Evolutionary conservation across 2,113 vertebrate genomes (phyloP).

Genomic region (Macquaria ambigua): DNA sequence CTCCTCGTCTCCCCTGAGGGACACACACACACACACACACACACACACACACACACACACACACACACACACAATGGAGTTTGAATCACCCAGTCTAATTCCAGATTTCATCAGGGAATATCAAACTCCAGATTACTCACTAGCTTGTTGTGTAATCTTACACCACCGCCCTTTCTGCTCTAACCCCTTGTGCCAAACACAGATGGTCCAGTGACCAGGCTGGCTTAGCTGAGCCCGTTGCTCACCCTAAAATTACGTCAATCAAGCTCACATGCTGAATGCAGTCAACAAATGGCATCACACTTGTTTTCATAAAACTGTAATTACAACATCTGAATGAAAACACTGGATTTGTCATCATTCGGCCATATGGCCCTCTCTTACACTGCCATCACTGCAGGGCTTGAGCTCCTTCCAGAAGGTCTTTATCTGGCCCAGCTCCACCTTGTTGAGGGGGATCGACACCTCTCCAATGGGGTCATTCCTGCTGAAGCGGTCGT

Average conservation of each 20-base stretch:
- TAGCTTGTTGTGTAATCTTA: slow-evolving; percentile 55
- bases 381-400: slow-evolving; percentile 98
- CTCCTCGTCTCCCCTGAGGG: slow-evolving; percentile 78
- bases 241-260: slow-evolving; percentile 27
- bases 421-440: slow-evolving; percentile 97
- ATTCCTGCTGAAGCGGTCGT: slow-evolving; percentile 98
- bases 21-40: slow-evolving; percentile 34
- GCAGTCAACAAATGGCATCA: slow-evolving; percentile 27
- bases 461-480: slow-evolving; percentile 99
- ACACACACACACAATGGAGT: background rate
- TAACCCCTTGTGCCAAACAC: slow-evolving; percentile 48
- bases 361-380: slow-evolving; percentile 50
- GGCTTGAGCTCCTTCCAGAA: slow-evolving; percentile 99
- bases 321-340: slow-evolving; percentile 13
- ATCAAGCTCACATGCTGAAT: slow-evolving; percentile 38
- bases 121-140: slow-evolving; percentile 61
- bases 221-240: slow-evolving; percentile 14
- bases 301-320: slow-evolving; percentile 12
- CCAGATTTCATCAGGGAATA: slow-evolving; percentile 61
- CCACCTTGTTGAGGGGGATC: slow-evolving; percentile 97
- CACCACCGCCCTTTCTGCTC: slow-evolving; percentile 59
- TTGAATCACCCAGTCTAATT: slow-evolving; percentile 55
- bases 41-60: background rate
- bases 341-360: slow-evolving; percentile 18
- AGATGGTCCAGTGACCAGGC: slow-evolving; percentile 49